phyloP scores from a whole-genome alignment of 2,113 vertebrate species.

The Gnathonemus echidnorhynchus region DNA sequence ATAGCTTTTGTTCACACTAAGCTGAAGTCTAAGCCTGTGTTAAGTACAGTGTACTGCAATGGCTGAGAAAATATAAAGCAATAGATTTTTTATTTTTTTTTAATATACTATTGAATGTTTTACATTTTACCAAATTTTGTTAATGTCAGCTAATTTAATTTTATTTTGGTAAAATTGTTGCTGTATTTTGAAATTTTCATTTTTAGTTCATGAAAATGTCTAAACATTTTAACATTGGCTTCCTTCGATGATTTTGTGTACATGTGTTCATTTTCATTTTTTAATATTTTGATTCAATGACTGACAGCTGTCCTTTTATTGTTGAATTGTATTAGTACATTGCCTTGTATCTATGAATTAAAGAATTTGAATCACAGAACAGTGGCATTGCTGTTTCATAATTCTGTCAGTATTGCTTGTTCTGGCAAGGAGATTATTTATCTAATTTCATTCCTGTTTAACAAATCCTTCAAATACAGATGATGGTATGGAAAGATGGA shows the following conservation, averaged over 20 bases:
- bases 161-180: background rate
- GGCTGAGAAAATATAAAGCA: background rate
- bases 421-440: background rate
- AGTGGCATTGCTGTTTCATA: background rate
- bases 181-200: background rate
- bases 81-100: background rate
- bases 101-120: background rate
- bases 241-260: background rate
- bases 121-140: background rate
- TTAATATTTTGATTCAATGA: background rate
- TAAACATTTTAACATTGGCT: background rate
- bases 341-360: background rate
- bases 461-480: background rate
- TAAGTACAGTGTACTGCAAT: background rate
- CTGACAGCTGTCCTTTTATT: background rate
- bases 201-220: background rate
- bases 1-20: background rate
- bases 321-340: background rate
- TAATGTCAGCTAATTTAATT: background rate
- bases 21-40: background rate
- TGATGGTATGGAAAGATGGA: background rate
- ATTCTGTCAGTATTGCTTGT: background rate
- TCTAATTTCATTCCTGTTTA: background rate
- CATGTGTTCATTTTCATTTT: background rate
- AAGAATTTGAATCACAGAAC: background rate